phyloP scores from a whole-genome alignment of 2,113 vertebrate genomes.

The Columba livia region DNA sequence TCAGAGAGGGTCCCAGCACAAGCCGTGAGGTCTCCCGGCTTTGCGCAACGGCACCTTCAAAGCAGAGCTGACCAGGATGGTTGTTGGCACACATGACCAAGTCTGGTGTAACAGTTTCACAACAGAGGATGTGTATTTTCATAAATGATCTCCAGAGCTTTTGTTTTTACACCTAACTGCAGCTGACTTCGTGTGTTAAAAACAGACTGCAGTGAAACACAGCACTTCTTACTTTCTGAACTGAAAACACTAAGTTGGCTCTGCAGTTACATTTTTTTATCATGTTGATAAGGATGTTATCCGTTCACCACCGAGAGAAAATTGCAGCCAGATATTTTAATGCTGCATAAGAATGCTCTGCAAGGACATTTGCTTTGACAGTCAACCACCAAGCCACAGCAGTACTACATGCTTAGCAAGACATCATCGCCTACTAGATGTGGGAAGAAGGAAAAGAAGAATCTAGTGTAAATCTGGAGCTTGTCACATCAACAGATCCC shows the following conservation, averaged over 20 bases:
- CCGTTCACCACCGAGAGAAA: neutral
- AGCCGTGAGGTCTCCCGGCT: neutral
- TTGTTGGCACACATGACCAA: neutral
- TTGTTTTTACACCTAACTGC: neutral
- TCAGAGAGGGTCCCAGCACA: neutral
- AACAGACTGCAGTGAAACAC: neutral
- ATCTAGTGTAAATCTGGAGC: too few species aligned
- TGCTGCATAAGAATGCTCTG: neutral
- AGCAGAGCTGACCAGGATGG: neutral
- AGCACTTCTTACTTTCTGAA: neutral
- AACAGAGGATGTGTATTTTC: neutral
- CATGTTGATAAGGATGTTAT: neutral
- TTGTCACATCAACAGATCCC: too few species aligned
- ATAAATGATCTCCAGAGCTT: neutral
- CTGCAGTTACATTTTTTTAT: neutral
- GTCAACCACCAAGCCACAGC: neutral
- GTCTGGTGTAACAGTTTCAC: neutral
- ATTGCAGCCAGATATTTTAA: neutral
- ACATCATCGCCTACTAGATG: too few species aligned
- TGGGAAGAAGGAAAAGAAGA: too few species aligned
- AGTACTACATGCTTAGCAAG: neutral
- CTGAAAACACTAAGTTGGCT: neutral
- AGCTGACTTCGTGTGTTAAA: neutral
- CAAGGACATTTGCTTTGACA: neutral
- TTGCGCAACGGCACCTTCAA: neutral